Conservation (phyloP, 2,888 invertebrate species). For the Julus scanicus region DNA sequence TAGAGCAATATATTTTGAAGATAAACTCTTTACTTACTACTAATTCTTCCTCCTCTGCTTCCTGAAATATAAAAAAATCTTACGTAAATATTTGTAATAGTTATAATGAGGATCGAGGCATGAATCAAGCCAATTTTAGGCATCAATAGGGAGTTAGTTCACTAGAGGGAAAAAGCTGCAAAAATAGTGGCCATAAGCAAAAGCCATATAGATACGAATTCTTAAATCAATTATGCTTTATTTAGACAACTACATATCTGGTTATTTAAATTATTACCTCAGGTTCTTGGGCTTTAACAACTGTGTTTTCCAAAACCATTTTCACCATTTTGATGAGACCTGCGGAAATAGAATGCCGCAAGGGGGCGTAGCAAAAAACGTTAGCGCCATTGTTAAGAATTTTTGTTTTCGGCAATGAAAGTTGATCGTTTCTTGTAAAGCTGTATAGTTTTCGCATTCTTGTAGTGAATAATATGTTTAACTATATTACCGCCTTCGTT, state of each 20-base stretch:
- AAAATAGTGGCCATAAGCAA: no score
- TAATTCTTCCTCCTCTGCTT: slow-evolving; percentile 49
- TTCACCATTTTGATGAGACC: not conserved
- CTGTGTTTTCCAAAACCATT: slow-evolving; percentile 52
- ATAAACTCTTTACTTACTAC: slow-evolving; percentile 36
- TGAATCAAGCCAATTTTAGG: not conserved
- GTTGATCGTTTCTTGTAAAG: no score
- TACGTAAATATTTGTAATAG: not conserved
- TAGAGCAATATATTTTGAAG: not conserved
- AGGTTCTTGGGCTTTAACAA: slow-evolving; percentile 53
- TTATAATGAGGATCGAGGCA: not conserved
- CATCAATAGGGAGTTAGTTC: no score
- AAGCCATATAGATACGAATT: no score
- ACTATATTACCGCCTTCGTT: no score
- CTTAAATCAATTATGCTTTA: no score
- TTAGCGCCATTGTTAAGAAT: not conserved
- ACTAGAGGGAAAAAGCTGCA: no score
- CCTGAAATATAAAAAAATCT: not conserved
- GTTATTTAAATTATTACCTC: slow-evolving; percentile 41
- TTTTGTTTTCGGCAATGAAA: not conserved
- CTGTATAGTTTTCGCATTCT: no score
- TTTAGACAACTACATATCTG: no score
- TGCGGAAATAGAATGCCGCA: not conserved
- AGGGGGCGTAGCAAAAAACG: not conserved
- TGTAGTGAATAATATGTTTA: no score